These are phyloP conservation scores for Rhipidura dahli DNA, from an alignment of 2,113 vertebrate species.

Conservation along the genomic window DNA sequence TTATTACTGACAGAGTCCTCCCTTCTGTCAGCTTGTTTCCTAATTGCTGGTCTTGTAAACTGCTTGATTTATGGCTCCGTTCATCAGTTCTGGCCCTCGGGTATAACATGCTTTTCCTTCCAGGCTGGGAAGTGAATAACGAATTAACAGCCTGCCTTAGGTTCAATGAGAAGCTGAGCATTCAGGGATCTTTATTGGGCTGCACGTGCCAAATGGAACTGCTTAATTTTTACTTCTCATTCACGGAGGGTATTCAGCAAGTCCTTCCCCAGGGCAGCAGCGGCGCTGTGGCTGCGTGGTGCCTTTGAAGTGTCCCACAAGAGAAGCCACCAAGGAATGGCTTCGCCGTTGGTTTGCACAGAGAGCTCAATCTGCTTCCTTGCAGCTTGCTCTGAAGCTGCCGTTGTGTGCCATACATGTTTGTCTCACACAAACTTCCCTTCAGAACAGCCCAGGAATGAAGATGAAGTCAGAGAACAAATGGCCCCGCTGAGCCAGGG, in stretches of 20 bases:
- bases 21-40: constrained; percentile 69
- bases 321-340: constrained; percentile 34
- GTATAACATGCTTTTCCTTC: constrained; percentile 70
- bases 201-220: constrained; percentile 57
- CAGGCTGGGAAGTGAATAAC: constrained; percentile 69
- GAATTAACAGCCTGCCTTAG: constrained; percentile 71
- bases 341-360: background rate
- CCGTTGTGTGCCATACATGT: background rate
- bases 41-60: constrained; percentile 72
- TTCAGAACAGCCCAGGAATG: background rate
- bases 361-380: constrained; percentile 22
- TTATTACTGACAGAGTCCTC: constrained; percentile 52
- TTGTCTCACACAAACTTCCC: background rate
- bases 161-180: constrained; percentile 64
- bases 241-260: constrained; percentile 16
- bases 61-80: constrained; percentile 74
- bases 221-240: constrained; percentile 61
- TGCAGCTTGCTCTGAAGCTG: background rate
- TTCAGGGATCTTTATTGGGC: constrained; percentile 66
- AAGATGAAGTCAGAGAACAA: constrained; percentile 8
- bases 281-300: background rate
- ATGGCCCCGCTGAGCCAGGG: background rate
- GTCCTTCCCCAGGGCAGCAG: constrained; percentile 37
- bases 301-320: constrained; percentile 55
- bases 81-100: constrained; percentile 63